A percentile compares a stretch with the other conserved stretches of the same genome.
Evolutionary conservation across 2,113 vertebrate genomes (phyloP).

Genomic region (Apteryx mantelli): DNA sequence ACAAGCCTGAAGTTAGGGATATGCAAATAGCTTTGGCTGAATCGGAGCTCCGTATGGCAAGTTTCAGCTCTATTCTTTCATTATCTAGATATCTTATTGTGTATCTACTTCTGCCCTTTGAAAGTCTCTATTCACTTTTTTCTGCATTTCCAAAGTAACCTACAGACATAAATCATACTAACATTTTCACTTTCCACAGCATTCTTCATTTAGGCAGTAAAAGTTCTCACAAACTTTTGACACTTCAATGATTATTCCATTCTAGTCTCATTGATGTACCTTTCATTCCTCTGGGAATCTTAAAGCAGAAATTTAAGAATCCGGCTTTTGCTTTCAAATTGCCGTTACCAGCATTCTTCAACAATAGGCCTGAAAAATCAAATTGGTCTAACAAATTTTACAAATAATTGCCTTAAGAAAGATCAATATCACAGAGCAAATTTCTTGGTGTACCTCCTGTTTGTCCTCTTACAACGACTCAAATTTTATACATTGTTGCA

Average conservation of each 20-base stretch:
- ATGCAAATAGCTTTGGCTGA: neutral
- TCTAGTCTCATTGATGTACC: neutral
- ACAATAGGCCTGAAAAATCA: neutral
- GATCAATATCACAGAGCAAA: neutral
- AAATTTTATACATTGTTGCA: neutral
- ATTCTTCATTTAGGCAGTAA: neutral
- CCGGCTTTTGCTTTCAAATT: neutral
- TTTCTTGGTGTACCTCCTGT: neutral
- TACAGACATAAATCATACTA: neutral
- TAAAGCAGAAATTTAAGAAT: neutral
- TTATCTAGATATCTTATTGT: neutral
- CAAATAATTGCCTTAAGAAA: neutral
- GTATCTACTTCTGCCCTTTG: neutral
- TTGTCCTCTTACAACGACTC: neutral
- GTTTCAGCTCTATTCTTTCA: neutral
- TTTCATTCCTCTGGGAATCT: neutral
- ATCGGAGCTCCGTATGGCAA: neutral
- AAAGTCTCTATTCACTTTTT: neutral
- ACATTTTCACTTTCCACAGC: neutral
- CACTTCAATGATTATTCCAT: neutral
- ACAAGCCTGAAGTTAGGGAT: neutral
- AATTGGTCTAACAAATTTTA: neutral
- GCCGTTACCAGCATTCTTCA: neutral
- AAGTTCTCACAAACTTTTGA: neutral
- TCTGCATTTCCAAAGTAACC: neutral